A percentile compares a stretch with the other conserved stretches of the same genome.
Conservation (phyloP, 1,140 invertebrate genomes). For the Drosophila persimilis region DNA sequence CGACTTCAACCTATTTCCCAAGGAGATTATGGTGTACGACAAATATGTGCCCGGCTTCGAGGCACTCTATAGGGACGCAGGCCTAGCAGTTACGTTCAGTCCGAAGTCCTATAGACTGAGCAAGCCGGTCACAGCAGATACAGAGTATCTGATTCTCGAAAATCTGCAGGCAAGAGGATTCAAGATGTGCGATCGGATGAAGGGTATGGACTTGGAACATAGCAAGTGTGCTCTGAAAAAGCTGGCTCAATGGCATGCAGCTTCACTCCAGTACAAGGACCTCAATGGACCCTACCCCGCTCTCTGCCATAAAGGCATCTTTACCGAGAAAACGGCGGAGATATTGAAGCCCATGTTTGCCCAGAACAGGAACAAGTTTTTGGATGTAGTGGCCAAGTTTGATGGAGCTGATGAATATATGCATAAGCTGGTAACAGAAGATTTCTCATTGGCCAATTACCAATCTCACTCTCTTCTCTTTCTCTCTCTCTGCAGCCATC, state of each 20-base stretch:
- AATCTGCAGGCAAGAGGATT: slow-evolving; percentile 30
- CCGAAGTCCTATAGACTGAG: slow-evolving; percentile 33
- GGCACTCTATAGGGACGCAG: slow-evolving; percentile 31
- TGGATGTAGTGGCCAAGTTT: slow-evolving; percentile 20
- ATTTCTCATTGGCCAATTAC: background rate
- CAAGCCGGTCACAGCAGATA: slow-evolving; percentile 7
- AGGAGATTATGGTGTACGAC: slow-evolving; percentile 45
- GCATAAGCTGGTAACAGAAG: slow-evolving; percentile 46
- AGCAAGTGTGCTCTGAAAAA: slow-evolving; percentile 83
- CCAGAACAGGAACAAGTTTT: background rate
- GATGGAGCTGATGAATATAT: slow-evolving; percentile 25
- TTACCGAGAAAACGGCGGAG: slow-evolving; percentile 6
- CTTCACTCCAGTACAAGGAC: slow-evolving; percentile 77
- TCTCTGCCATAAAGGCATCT: slow-evolving; percentile 24
- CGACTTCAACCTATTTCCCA: slow-evolving; percentile 40
- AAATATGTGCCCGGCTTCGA: slow-evolving; percentile 49
- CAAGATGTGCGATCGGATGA: slow-evolving; percentile 43
- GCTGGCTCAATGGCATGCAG: slow-evolving; percentile 85
- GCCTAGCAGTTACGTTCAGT: slow-evolving; percentile 39
- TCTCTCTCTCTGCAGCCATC: slow-evolving; percentile 3
- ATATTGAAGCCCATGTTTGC: slow-evolving; percentile 23
- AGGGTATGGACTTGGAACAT: slow-evolving; percentile 85
- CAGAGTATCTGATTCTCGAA: slow-evolving; percentile 42
- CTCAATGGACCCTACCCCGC: slow-evolving; percentile 46
- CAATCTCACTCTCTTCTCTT: background rate